Conservation (phyloP, 2,888 invertebrate genomes). For the Parnassius smintheus region DNA sequence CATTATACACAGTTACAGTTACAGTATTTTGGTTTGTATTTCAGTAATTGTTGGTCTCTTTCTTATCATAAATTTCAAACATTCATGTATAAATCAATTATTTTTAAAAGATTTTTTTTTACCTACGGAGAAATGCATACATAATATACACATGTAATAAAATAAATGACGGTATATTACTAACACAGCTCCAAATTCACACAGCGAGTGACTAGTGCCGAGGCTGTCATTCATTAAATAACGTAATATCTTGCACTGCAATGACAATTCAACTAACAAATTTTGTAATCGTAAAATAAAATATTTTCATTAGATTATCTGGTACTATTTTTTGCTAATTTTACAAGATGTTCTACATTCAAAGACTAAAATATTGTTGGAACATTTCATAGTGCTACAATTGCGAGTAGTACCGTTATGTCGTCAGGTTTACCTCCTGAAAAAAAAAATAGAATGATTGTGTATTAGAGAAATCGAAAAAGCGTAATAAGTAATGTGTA, state of each 20-base stretch:
- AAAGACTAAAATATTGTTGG: slow-evolving; percentile 53
- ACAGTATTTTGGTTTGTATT: no score
- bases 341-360: slow-evolving; percentile 50
- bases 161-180: slow-evolving; percentile 31
- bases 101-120: no score
- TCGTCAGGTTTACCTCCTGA: slow-evolving; percentile 99
- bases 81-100: no score
- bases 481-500: not conserved
- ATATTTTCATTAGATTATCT: slow-evolving; percentile 67
- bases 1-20: slow-evolving; percentile 4
- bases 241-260: not conserved
- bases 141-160: slow-evolving; percentile 7
- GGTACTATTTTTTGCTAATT: slow-evolving; percentile 54
- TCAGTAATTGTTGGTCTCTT: no score
- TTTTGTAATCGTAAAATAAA: slow-evolving; percentile 12
- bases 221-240: slow-evolving; percentile 32
- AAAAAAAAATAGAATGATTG: slow-evolving; percentile 51
- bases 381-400: slow-evolving; percentile 89
- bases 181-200: slow-evolving; percentile 34
- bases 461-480: not conserved
- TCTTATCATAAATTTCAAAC: no score
- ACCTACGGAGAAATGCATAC: no score
- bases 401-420: slow-evolving; percentile 97
- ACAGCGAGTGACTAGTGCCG: slow-evolving; percentile 35
- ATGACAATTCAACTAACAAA: slow-evolving; percentile 7